These are phyloP conservation scores for Hepsetus odoe DNA, from an alignment of 2,113 vertebrate species.

Conservation along the genomic window DNA sequence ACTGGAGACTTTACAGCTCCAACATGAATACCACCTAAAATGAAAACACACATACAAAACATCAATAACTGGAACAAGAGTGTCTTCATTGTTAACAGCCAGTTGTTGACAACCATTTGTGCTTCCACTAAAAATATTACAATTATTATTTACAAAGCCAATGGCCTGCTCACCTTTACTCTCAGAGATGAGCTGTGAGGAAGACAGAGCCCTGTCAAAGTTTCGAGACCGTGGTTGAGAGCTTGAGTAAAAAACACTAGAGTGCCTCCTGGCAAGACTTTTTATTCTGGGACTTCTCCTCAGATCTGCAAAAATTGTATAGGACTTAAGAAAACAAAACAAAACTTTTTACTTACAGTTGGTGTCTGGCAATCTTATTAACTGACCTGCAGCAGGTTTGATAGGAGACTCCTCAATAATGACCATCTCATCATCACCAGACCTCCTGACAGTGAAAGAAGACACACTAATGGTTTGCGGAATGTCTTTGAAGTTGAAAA, in stretches of 20 bases:
- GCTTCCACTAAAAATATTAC: background rate
- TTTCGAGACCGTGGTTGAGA: constrained; percentile 78
- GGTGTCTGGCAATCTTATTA: background rate
- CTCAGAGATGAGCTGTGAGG: constrained; percentile 66
- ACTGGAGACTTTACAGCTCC: constrained; percentile 79
- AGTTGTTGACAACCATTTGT: background rate
- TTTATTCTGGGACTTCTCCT: constrained; percentile 91
- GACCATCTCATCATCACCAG: constrained; percentile 73
- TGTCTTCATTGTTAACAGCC: background rate
- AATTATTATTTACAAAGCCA: background rate
- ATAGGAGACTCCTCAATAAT: constrained; percentile 94
- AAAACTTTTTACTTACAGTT: background rate
- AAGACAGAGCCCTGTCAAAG: constrained; percentile 70
- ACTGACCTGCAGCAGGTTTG: constrained; percentile 81
- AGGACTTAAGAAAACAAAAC: background rate
- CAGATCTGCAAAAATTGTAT: constrained; percentile 66
- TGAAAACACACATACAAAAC: background rate
- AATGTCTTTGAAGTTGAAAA: background rate
- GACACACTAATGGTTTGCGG: background rate
- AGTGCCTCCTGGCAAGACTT: constrained; percentile 77
- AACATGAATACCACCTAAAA: constrained; percentile 59
- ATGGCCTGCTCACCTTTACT: constrained; percentile 45
- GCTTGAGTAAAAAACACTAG: constrained; percentile 78
- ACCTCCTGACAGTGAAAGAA: constrained; percentile 71
- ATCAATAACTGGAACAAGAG: background rate